These are phyloP conservation scores for Gephyroberyx darwinii DNA, from an alignment of 2,797 vertebrate species.

Conservation along the genomic window DNA sequence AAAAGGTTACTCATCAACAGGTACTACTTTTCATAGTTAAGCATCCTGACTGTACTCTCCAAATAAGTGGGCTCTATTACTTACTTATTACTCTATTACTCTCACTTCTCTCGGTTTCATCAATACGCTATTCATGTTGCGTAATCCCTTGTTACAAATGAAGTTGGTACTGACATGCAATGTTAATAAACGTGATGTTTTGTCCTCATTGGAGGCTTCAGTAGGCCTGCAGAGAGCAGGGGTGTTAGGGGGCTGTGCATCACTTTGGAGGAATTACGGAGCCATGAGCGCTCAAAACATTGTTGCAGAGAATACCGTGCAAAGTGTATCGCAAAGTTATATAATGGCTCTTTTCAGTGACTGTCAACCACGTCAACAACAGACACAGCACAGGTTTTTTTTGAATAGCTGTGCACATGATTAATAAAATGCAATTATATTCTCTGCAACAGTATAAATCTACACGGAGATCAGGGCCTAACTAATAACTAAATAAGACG, in stretches of 20 bases:
- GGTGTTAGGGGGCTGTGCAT: background rate
- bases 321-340: background rate
- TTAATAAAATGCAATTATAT: background rate
- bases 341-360: background rate
- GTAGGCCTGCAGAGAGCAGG: background rate
- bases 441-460: constrained; percentile 29
- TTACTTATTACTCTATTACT: no score
- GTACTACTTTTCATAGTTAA: background rate
- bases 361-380: background rate
- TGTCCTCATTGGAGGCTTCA: no score
- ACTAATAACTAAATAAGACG: background rate
- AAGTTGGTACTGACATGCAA: no score
- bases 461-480: constrained; percentile 21
- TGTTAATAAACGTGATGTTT: no score
- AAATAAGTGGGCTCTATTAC: no score
- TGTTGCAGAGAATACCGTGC: background rate
- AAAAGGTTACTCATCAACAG: background rate
- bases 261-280: background rate
- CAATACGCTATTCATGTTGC: no score
- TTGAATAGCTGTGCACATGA: constrained; percentile 5
- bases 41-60: no score
- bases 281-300: constrained; percentile 1
- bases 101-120: no score
- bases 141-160: no score
- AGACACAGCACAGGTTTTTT: background rate